Evolutionary conservation across 2,888 invertebrate genomes (phyloP), one percentile per base, ranked within the genome.

Genomic region (Tetranychus piercei): DNA sequence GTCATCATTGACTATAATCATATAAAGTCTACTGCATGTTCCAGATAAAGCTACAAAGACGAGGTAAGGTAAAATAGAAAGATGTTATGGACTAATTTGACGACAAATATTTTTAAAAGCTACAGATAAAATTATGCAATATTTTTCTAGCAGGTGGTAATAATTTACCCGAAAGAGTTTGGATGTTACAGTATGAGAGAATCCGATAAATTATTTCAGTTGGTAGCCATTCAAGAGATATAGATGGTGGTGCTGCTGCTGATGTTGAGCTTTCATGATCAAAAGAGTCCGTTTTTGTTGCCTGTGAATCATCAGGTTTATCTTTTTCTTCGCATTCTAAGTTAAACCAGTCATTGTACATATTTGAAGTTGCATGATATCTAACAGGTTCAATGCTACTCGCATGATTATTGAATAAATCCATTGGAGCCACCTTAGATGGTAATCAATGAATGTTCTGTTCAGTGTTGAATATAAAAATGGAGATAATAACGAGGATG

Each of bases 181-280:
- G 55, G 55, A 9, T 55, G 15, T 55, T 55, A 55, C 55, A 55
- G 15, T 55, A 55, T 55, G 55, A 15, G 15, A 55, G 55, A 15
- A 55, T 55, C 9, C 55, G 55, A 55, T 55, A 15, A 15, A 55
- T 55, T 55, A 55, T 55, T 55, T 55, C 55, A 55, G 15, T 15
- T 55, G 55, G 55, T 55, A 55, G 15, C 55, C 55, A 55, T 55
- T 55, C 55, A 55, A 55, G 55, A 15, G 55, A 55, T 15, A 55
- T 55, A 7, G n/a, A 69, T n/a, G 69, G n/a, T 69, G 69, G n/a
- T 69, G 69, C 3, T 69, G 34, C 11, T 69, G 69, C 6, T 69
- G 69, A 23, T 69, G 69, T 7, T 20, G 22, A 69, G n/a, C n/a
- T 23, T 18, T 69, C 34, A 18, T 20, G 69, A 23, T 20, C 34